These are phyloP conservation scores for Puntigrus tetrazona DNA, from an alignment of 2,113 vertebrate species.

Conservation along the genomic window DNA sequence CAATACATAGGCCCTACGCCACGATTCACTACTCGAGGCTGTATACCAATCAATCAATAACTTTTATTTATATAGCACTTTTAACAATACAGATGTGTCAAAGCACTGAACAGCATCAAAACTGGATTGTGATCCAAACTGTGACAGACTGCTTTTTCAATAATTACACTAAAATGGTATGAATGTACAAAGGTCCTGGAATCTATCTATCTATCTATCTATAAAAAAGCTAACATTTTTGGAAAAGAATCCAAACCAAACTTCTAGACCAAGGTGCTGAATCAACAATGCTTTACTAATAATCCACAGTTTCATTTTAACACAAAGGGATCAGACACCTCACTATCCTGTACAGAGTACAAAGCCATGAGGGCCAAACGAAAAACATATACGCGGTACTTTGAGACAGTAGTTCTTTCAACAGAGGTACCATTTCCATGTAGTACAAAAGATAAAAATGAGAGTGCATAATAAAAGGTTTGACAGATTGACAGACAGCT, in stretches of 20 bases:
- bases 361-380: background rate
- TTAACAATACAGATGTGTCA: too few species aligned
- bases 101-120: too few species aligned
- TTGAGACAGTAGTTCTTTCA: background rate
- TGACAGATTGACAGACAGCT: conserved; percentile 43
- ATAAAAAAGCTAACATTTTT: background rate
- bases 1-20: background rate
- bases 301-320: conserved; percentile 6
- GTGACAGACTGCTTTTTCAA: background rate
- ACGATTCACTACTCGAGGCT: background rate
- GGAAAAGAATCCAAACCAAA: background rate
- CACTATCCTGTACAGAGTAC: background rate
- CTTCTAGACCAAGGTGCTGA: conserved; percentile 24
- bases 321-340: conserved; percentile 51
- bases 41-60: too few species aligned
- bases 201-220: too few species aligned
- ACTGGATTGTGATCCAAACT: background rate
- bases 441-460: background rate
- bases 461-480: conserved; percentile 13
- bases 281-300: conserved; percentile 17
- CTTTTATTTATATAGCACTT: too few species aligned
- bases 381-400: background rate
- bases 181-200: background rate
- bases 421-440: background rate
- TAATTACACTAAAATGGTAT: background rate